These are phyloP conservation scores for Sitta carolinensis DNA, from an alignment of 2,797 vertebrate species.

Conservation along the genomic window DNA sequence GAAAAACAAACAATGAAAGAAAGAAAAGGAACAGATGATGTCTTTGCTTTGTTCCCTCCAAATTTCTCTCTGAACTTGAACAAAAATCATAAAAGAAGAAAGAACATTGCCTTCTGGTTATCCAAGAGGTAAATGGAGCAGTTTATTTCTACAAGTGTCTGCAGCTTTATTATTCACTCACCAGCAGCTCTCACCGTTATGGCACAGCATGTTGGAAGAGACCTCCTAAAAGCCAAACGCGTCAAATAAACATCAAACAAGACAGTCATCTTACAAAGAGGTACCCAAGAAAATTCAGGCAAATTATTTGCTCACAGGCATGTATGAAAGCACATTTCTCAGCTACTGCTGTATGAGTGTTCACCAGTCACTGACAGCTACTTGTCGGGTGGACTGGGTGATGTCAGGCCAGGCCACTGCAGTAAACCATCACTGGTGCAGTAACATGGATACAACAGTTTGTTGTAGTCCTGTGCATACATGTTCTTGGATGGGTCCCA, in stretches of 20 bases:
- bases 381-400: rapidly evolving
- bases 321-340: rapidly evolving
- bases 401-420: neutral
- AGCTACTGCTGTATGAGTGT: neutral
- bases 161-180: neutral
- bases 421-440: neutral
- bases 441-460: neutral
- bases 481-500: neutral
- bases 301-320: rapidly evolving
- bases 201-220: neutral
- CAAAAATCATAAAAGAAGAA: neutral
- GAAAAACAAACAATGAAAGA: neutral
- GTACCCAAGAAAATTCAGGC: neutral
- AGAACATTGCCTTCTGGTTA: neutral
- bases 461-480: neutral
- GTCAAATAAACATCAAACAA: neutral
- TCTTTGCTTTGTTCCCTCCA: neutral
- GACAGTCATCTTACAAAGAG: neutral
- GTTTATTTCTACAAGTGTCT: neutral
- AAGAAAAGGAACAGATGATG: neutral
- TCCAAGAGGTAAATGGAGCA: neutral
- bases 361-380: neutral
- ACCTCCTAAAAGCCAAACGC: neutral
- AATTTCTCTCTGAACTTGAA: neutral
- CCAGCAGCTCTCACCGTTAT: neutral